These are phyloP conservation scores for Poeciliopsis retropinna DNA, from an alignment of 2,113 vertebrate species.

Conservation along the genomic window DNA sequence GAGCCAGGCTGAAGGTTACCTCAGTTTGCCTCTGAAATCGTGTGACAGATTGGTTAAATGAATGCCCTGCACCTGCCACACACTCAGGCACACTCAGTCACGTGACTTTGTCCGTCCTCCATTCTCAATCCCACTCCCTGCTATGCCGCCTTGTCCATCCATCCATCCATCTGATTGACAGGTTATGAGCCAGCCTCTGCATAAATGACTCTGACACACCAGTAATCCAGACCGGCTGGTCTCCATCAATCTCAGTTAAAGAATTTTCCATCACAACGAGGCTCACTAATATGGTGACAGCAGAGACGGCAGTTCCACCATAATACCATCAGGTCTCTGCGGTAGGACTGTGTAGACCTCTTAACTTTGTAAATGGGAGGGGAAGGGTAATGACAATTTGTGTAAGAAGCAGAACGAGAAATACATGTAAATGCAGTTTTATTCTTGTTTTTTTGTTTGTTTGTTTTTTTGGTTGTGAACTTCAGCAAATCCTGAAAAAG, in stretches of 20 bases:
- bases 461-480: conserved; percentile 13
- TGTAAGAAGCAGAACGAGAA: background rate
- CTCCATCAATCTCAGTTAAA: conserved; percentile 82
- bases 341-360: conserved; percentile 50
- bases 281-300: conserved; percentile 67
- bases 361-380: conserved; percentile 37
- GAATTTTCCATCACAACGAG: conserved; percentile 57
- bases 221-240: conserved; percentile 72
- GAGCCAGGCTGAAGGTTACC: conserved; percentile 11
- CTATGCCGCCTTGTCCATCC: conserved; percentile 44
- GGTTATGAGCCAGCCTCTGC: conserved; percentile 76
- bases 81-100: conserved; percentile 26
- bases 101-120: conserved; percentile 8
- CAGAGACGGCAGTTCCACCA: conserved; percentile 65
- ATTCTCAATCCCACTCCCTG: conserved; percentile 38
- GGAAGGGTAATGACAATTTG: conserved; percentile 15
- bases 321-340: conserved; percentile 74
- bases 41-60: conserved; percentile 31
- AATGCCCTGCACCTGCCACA: conserved; percentile 9
- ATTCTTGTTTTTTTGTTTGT: conserved; percentile 2
- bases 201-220: conserved; percentile 75
- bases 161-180: conserved; percentile 76
- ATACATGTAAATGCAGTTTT: conserved; percentile 25
- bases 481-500: conserved; percentile 20
- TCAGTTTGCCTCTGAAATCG: background rate